Evolutionary conservation across 2,888 invertebrate genomes (phyloP).

Genomic region (Drosophila lacicola): DNA sequence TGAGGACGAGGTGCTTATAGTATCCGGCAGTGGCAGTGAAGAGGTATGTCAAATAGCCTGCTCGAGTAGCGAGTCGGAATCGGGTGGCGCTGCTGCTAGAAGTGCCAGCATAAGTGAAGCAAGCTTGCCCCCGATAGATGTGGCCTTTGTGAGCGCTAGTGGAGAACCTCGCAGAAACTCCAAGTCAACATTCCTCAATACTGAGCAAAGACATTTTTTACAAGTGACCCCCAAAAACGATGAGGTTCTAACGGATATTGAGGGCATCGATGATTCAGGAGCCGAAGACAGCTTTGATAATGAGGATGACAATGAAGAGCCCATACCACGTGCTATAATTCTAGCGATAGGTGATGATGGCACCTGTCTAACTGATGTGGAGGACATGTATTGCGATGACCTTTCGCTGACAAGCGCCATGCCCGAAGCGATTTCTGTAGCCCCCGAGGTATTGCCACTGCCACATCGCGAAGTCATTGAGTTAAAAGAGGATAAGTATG

Average conservation of each 20-base stretch:
- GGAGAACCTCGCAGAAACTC: conserved; percentile 59
- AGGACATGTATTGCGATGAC: conserved; percentile 82
- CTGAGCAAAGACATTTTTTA: conserved; percentile 62
- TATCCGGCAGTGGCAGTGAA: conserved; percentile 83
- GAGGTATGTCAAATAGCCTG: conserved; percentile 78
- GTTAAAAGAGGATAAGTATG: conserved; percentile 84
- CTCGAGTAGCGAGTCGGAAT: conserved; percentile 69
- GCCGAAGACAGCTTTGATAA: conserved; percentile 79
- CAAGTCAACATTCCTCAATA: conserved; percentile 51
- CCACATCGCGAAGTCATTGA: conserved; percentile 85
- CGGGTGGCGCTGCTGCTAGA: conserved; percentile 62
- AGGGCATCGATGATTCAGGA: conserved; percentile 85
- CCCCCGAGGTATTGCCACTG: conserved; percentile 80
- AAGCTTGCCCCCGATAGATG: conserved; percentile 76
- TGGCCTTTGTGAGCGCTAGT: conserved; percentile 75
- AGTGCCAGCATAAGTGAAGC: conserved; percentile 63
- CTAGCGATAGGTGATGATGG: conserved; percentile 81
- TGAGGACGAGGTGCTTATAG: conserved; percentile 81
- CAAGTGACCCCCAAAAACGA: conserved; percentile 69
- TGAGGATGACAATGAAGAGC: conserved; percentile 81
- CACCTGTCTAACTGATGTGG: conserved; percentile 83
- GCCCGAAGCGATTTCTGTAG: conserved; percentile 50
- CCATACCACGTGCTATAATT: conserved; percentile 80
- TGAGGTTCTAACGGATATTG: conserved; percentile 85
- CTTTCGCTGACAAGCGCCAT: conserved; percentile 38